Evolutionary conservation across 1,140 invertebrate species (phyloP).

Genomic region (Macrosteles quadrilineatus): DNA sequence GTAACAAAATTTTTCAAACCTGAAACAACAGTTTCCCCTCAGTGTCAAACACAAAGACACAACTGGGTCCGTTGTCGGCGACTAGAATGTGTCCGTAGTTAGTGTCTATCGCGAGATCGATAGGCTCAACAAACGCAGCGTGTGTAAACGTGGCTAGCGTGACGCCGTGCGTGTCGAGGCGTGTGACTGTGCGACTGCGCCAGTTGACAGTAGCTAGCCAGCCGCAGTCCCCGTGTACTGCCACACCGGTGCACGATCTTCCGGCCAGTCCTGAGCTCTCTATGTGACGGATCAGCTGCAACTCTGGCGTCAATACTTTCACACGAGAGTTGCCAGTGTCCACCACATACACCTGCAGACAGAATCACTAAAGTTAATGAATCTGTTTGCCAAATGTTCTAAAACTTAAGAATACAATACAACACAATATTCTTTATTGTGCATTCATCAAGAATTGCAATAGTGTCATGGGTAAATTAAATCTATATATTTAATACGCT

Average conservation of each 20-base stretch:
- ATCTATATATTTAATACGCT: too few relatives aligned
- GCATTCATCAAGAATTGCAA: too few relatives aligned
- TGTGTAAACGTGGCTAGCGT: slow-evolving; percentile 61
- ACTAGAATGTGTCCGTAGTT: slow-evolving; percentile 79
- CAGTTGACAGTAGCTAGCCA: slow-evolving; percentile 84
- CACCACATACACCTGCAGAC: slow-evolving; percentile 71
- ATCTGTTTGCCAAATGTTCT: too few relatives aligned
- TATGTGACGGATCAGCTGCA: slow-evolving; percentile 75
- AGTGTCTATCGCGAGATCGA: slow-evolving; percentile 77
- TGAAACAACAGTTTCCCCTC: slow-evolving; percentile 71
- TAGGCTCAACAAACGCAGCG: slow-evolving; percentile 73
- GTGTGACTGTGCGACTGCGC: slow-evolving; percentile 74
- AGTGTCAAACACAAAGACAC: slow-evolving; percentile 81
- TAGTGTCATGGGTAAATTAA: too few relatives aligned
- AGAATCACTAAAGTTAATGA: too few relatives aligned
- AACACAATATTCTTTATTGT: too few relatives aligned
- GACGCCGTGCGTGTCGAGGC: slow-evolving; percentile 63
- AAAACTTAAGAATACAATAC: too few relatives aligned
- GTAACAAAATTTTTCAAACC: too few relatives aligned
- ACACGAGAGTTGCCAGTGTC: slow-evolving; percentile 92
- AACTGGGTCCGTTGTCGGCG: slow-evolving; percentile 80
- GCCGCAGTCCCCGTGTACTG: slow-evolving; percentile 37
- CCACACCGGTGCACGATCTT: slow-evolving; percentile 77
- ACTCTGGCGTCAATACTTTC: slow-evolving; percentile 71
- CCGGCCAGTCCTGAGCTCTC: slow-evolving; percentile 75